A percentile compares a stretch with the other conserved stretches of the same genome.
Conservation (phyloP, 2,113 vertebrate genomes). For the Collichthys lucidus region DNA sequence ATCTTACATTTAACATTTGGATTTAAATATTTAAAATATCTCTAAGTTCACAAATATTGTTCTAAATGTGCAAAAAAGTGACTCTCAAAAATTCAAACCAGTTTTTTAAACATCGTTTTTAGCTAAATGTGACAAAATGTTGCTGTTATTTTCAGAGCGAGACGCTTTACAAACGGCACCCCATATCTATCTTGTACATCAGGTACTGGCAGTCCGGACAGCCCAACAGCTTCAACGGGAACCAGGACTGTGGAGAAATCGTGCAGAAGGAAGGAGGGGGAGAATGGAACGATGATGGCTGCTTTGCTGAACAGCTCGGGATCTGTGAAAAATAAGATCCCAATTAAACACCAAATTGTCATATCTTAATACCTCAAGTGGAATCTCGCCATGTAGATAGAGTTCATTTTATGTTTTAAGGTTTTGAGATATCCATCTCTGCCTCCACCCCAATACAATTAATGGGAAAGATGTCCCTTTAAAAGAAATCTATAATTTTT, state of each 20-base stretch:
- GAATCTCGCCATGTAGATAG: not conserved
- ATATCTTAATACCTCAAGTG: not conserved
- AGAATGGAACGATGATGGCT: conserved; percentile 55
- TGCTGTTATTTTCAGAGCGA: too few relatives aligned
- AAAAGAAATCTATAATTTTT: too few relatives aligned
- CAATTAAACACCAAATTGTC: not conserved
- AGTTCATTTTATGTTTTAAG: not conserved
- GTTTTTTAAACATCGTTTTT: too few relatives aligned
- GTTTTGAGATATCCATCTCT: not conserved
- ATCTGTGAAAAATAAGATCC: conserved; percentile 63
- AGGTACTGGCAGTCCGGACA: conserved; percentile 60
- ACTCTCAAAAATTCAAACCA: too few relatives aligned
- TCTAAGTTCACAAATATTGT: too few relatives aligned
- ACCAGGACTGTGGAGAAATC: conserved; percentile 65
- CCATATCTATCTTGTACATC: not conserved
- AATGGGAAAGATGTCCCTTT: too few relatives aligned
- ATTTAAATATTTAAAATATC: too few relatives aligned
- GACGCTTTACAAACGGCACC: too few relatives aligned
- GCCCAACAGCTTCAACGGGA: conserved; percentile 42
- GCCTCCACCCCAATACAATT: not conserved
- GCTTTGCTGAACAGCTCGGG: conserved; percentile 3
- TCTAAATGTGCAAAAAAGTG: too few relatives aligned
- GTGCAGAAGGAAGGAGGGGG: not conserved
- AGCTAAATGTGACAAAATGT: too few relatives aligned
- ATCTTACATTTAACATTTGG: too few relatives aligned